A percentile compares a stretch with the other conserved stretches of the same genome.
These are phyloP conservation scores for Chaetorhynchus papuensis DNA, from an alignment of 2,113 vertebrate species.

Conservation along the genomic window DNA sequence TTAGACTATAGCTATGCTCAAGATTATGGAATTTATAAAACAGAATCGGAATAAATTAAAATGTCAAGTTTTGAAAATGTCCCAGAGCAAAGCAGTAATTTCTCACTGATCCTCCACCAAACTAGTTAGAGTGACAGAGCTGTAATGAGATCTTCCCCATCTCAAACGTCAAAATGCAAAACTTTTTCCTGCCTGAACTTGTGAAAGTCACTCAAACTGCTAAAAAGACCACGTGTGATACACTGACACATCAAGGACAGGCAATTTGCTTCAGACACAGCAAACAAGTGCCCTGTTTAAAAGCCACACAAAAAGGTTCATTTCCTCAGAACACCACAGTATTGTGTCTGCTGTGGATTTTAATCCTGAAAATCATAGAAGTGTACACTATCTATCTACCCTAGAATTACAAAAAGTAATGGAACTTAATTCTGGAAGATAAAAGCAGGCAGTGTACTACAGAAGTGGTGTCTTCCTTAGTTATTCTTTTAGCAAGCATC, in stretches of 20 bases:
- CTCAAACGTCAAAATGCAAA: background rate
- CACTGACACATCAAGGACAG: background rate
- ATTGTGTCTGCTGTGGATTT: background rate
- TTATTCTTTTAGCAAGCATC: background rate
- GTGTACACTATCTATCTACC: background rate
- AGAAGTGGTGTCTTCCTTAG: background rate
- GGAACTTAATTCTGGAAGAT: background rate
- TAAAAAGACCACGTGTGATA: background rate
- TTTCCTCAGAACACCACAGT: background rate
- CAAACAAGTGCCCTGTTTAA: background rate
- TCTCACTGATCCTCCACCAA: background rate
- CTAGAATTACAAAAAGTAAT: background rate
- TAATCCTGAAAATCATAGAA: background rate
- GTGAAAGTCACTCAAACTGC: background rate
- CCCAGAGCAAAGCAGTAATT: background rate
- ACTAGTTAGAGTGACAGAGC: background rate
- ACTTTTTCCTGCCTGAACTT: background rate
- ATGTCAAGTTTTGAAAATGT: background rate
- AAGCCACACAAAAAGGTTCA: background rate
- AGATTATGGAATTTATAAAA: background rate
- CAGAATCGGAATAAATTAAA: background rate
- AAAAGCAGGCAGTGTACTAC: background rate
- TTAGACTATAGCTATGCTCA: background rate
- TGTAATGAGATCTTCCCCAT: background rate
- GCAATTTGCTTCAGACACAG: background rate